These are phyloP conservation scores for Rosalia funebris DNA, from an alignment of 2,888 invertebrate genomes.

Conservation along the genomic window DNA sequence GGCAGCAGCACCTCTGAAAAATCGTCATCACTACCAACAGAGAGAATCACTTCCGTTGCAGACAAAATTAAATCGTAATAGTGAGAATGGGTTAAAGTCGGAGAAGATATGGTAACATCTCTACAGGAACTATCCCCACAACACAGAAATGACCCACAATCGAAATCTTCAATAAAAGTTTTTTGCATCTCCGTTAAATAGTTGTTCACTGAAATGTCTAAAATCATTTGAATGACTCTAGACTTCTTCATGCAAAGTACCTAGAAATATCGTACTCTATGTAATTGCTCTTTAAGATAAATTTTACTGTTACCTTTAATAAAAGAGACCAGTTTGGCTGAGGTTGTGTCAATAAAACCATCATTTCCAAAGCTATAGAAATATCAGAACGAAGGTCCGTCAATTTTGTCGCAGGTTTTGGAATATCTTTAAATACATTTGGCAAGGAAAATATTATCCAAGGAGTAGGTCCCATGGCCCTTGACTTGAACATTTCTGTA, in stretches of 20 bases:
- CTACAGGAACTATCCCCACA: slow-evolving; percentile 70
- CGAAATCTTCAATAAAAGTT: slow-evolving; percentile 45
- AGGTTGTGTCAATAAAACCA: slow-evolving; percentile 78
- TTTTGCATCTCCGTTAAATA: slow-evolving; percentile 48
- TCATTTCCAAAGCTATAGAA: slow-evolving; percentile 75
- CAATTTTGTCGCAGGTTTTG: slow-evolving; percentile 57
- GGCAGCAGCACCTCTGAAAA: slow-evolving; percentile 73
- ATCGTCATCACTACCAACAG: slow-evolving; percentile 72
- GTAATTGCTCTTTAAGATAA: neutral
- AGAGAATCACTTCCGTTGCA: slow-evolving; percentile 71
- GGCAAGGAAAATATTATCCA: slow-evolving; percentile 79
- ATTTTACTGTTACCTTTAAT: slow-evolving; percentile 70
- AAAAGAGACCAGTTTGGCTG: slow-evolving; percentile 82
- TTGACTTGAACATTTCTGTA: slow-evolving; percentile 68
- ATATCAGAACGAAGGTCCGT: slow-evolving; percentile 68
- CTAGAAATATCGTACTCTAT: slow-evolving; percentile 61
- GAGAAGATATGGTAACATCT: slow-evolving; percentile 49
- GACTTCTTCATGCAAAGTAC: slow-evolving; percentile 79
- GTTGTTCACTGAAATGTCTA: slow-evolving; percentile 60
- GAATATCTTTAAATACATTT: slow-evolving; percentile 66
- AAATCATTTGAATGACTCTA: slow-evolving; percentile 71
- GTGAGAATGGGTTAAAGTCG: slow-evolving; percentile 44
- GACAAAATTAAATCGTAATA: slow-evolving; percentile 72
- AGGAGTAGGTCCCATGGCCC: slow-evolving; percentile 69
- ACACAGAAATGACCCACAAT: slow-evolving; percentile 78